Evolutionary conservation across 2,888 invertebrate genomes (phyloP).

Genomic region (Ptychoptera contaminata): DNA sequence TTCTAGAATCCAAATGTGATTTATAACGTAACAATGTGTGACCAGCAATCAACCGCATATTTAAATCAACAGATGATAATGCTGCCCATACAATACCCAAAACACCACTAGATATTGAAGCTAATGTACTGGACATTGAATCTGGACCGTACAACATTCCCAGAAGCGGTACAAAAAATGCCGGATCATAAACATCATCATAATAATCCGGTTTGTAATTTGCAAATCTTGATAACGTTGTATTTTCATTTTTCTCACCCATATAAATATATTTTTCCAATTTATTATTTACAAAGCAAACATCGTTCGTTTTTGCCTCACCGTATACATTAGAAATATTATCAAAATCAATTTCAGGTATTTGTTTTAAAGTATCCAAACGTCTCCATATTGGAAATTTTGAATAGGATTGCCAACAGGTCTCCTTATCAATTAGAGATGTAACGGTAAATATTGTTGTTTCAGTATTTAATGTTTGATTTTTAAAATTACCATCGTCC

Average conservation of each 20-base stretch:
- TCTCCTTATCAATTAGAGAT: constrained; percentile 48
- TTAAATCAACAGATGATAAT: constrained; percentile 47
- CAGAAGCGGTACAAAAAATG: constrained; percentile 65
- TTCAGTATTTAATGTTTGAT: constrained; percentile 44
- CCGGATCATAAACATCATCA: constrained; percentile 57
- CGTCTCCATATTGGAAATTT: constrained; percentile 51
- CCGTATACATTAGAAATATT: background rate
- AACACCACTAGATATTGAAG: constrained; percentile 51
- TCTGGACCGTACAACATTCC: constrained; percentile 59
- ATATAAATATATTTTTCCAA: constrained; percentile 15
- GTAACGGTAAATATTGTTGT: constrained; percentile 57
- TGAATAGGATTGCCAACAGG: constrained; percentile 47
- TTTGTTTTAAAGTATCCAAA: constrained; percentile 27
- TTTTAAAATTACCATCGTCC: constrained; percentile 33
- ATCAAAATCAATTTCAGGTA: constrained; percentile 19
- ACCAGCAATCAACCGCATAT: constrained; percentile 56
- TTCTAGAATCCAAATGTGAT: constrained; percentile 45
- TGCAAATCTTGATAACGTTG: background rate
- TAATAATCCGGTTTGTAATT: constrained; percentile 16
- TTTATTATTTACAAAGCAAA: constrained; percentile 19
- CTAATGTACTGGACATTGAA: constrained; percentile 52
- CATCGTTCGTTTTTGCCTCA: background rate
- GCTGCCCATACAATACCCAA: constrained; percentile 55
- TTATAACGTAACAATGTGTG: constrained; percentile 59
- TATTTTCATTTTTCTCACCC: no score